Evolutionary conservation across 2,113 vertebrate species (phyloP), one percentile per base, ranked within the genome.

Genomic region (Gallinago media): DNA sequence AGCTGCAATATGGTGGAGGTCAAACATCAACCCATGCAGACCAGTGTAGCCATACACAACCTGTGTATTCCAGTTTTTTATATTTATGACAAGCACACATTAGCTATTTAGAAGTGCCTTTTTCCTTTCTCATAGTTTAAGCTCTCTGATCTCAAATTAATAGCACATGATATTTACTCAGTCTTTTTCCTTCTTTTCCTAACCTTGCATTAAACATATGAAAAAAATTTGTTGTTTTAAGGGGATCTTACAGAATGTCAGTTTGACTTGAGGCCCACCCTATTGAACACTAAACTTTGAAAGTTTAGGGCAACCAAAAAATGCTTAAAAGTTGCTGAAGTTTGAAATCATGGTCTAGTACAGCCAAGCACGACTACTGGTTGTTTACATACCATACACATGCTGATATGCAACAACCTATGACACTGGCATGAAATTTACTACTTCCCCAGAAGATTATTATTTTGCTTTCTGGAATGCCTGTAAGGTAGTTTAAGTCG

Each of bases 1-100:
- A 56, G 56, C 8, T 0, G 0, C 16, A 40, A 23, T 12, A 15
- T 15, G 44, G 63, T 20, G 10, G 23, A 62, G 27, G 46, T 79
- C 40, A 92, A 29, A 73, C 23, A 79, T 21, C 34, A 68, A 9
- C 10, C 15, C 29, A 22, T 11, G 8, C 27, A 61, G 38, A 29
- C 38, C 17, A 31, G 2, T 8, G 14, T 49, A 49, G 6, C 9
- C 49, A 40, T 8, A 21, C 0, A 0, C 32, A 82, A 32, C 23
- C 20, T 18, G 7, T 36, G 26, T 32, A 75, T 21, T 68, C 52
- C 50, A 32, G 29, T 26, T 67, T 73, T 47, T 52, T 1, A 26
- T 18, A 13, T 3, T 74, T 59, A 27, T 3, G 21, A 56, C 49
- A 54, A 78, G 25, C 11, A 56, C 3, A 59, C 9, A 42, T 50